These are phyloP conservation scores for Illadopsis cleaveri DNA, from an alignment of 2,113 vertebrate genomes.

Conservation along the genomic window DNA sequence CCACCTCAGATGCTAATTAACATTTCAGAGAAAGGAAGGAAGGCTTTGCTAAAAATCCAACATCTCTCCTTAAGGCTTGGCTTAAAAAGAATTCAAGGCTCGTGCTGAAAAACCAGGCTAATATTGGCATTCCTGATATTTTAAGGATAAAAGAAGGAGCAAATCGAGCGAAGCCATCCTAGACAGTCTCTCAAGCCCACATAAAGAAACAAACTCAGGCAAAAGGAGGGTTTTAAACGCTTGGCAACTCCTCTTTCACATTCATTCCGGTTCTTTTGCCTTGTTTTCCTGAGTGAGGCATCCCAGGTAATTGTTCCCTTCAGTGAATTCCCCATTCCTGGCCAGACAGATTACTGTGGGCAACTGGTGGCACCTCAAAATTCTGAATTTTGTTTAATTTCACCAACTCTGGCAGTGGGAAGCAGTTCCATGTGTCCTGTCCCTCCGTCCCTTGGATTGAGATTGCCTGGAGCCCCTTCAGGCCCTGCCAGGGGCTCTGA, in stretches of 20 bases:
- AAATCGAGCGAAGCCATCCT: background rate
- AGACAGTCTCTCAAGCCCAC: background rate
- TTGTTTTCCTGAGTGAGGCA: background rate
- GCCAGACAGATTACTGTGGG: background rate
- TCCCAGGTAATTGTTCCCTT: background rate
- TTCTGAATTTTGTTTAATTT: background rate
- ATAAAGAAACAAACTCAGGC: background rate
- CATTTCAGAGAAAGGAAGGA: conserved; percentile 15
- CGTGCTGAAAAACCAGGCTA: background rate
- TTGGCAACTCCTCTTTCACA: background rate
- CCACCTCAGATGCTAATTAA: background rate
- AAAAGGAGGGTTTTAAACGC: background rate
- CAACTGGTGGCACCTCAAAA: background rate
- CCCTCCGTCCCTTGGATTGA: background rate
- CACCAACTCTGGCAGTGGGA: background rate
- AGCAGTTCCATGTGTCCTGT: background rate
- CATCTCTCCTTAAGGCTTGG: background rate
- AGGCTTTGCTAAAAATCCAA: background rate
- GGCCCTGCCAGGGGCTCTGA: background rate
- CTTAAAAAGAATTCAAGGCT: background rate
- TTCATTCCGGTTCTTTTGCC: background rate
- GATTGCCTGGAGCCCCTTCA: background rate
- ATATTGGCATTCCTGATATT: conserved; percentile 1
- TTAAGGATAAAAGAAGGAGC: background rate
- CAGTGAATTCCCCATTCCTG: background rate